Base-by-base conservation (phyloP, 2,888 invertebrate species). In the Cinara cedri region DNA sequence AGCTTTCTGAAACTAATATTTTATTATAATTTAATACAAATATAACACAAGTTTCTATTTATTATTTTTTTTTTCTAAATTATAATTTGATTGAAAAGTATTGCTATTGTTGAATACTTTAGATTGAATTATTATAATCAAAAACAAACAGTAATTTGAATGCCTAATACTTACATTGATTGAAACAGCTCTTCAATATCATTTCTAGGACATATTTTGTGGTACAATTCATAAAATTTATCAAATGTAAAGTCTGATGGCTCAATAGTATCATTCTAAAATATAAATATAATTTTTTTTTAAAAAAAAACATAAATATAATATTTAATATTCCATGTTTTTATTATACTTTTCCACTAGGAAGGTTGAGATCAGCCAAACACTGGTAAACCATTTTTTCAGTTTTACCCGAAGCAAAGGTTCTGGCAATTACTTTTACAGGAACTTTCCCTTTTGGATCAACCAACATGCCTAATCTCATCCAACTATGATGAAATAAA, bases 341-440 rank as follows among this genome's bases (percentile, higher is more conserved):
- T 3, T 74, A 16, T 3, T 63, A 85, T 85, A 90, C 90, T 87
- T 97, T 97, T 81, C 95, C 97, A 82, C 94, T 93, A 0, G 98
- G 97, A 82, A 99, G 89, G 34, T 93, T 96, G 82, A 98, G 89
- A 85, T 98, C 98, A 75, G 93, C 91, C 82, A 99, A 89, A 86
- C 96, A 96, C 86, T 98, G 97, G 88, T 98, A 98, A 51, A 99
- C 96, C 86, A 98, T 89, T 87, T 97, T 98, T 87, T 99, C 99
- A 6, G 98, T 97, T 88, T 97, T 97, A 51, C 99, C 99, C n/a
- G 98, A 98, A 3, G 98, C 98, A 88, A 99, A 99, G 81, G 98
- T 99, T 85, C 96, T 90, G 78, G 97, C 96, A 51, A 99, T 93
- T 71, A 96, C 95, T 88, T 96, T 95, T 3, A 98, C 97, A 2